phyloP scores from a whole-genome alignment of 1,140 invertebrate genomes.

The Scylla paramamosain region DNA sequence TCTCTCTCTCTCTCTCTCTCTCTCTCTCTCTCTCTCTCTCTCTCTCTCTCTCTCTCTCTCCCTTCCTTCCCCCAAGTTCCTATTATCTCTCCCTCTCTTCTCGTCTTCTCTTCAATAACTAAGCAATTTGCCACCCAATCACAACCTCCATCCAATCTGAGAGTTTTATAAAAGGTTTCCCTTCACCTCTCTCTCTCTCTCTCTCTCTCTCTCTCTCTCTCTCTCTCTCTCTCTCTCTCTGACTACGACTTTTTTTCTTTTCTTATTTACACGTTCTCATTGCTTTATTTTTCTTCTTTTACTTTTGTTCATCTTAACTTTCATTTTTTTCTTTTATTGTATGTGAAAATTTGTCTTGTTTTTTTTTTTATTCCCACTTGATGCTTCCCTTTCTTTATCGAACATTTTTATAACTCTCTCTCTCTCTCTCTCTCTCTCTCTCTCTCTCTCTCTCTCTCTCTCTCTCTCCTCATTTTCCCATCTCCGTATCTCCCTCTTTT shows the following conservation, averaged over 20 bases:
- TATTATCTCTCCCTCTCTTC: slow-evolving; percentile 22
- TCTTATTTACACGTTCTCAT: background rate
- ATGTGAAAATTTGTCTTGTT: too few species aligned
- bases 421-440: background rate
- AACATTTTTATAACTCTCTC: background rate
- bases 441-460: background rate
- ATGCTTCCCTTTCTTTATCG: too few species aligned
- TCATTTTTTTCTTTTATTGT: background rate
- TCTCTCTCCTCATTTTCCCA: too few species aligned
- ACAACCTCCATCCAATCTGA: slow-evolving; percentile 21
- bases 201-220: slow-evolving; percentile 8
- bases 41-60: background rate
- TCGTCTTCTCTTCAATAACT: slow-evolving; percentile 15
- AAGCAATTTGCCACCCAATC: background rate
- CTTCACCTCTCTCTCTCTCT: slow-evolving; percentile 11
- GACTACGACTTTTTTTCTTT: background rate
- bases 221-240: background rate
- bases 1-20: background rate
- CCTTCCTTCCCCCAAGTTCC: background rate
- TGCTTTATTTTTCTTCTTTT: background rate
- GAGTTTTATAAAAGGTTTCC: slow-evolving; percentile 31
- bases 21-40: too few species aligned
- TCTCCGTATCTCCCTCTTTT: too few species aligned
- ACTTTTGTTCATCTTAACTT: background rate
- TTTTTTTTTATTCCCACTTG: too few species aligned